Conservation (phyloP, 2,888 invertebrate genomes). For the Agrilus biguttatus region DNA sequence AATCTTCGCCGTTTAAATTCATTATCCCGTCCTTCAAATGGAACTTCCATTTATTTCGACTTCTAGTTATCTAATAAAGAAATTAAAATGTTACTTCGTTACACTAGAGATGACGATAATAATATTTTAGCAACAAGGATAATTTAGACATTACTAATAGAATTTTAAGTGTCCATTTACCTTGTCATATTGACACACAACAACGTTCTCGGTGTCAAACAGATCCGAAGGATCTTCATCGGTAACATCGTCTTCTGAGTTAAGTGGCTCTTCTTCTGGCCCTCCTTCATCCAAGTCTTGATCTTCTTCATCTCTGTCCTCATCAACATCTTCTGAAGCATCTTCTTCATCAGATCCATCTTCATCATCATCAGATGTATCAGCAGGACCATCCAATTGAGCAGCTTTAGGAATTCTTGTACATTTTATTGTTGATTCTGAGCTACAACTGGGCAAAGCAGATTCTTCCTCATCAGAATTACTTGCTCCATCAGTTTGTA, state of each 20-base stretch:
- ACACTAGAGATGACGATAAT: too few relatives aligned
- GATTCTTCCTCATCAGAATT: constrained; percentile 30
- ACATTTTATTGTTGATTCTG: not conserved
- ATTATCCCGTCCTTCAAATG: constrained; percentile 98
- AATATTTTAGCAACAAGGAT: too few relatives aligned
- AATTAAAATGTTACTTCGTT: constrained; percentile 6
- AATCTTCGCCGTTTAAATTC: constrained; percentile 97
- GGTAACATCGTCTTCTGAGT: constrained; percentile 94
- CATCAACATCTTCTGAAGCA: constrained; percentile 45
- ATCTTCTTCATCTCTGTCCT: constrained; percentile 33
- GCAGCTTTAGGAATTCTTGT: constrained; percentile 6
- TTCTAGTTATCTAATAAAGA: constrained; percentile 73
- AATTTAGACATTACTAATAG: too few relatives aligned
- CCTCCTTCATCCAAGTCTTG: constrained; percentile 39
- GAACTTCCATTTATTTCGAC: constrained; percentile 99
- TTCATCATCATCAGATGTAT: constrained; percentile 59
- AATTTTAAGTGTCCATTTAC: constrained; percentile 28
- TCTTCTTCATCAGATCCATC: constrained; percentile 61
- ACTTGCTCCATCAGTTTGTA: constrained; percentile 16
- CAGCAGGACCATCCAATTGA: constrained; percentile 42
- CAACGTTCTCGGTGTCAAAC: constrained; percentile 98
- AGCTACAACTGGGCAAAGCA: not conserved
- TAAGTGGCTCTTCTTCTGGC: constrained; percentile 69
- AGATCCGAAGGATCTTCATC: constrained; percentile 90
- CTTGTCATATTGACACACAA: constrained; percentile 99